These are phyloP conservation scores for Dromiciops gliroides DNA, from an alignment of 2,113 vertebrate species.

Conservation along the genomic window DNA sequence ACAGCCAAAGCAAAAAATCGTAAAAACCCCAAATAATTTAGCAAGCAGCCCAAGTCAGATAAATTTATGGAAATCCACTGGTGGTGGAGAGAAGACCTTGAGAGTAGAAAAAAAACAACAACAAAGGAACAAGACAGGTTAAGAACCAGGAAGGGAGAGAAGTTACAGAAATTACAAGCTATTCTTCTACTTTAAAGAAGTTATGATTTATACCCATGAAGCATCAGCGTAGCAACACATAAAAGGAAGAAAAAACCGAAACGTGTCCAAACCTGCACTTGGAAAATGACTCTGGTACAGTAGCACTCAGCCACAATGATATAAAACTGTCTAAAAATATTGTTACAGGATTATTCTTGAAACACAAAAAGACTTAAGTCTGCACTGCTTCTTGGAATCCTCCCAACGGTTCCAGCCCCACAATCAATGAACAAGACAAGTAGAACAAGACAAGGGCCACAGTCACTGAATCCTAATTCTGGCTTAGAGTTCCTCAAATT, in stretches of 20 bases:
- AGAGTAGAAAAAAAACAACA: conserved; percentile 64
- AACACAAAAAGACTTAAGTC: conserved; percentile 55
- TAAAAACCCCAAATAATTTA: conserved; percentile 60
- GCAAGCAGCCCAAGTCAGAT: conserved; percentile 65
- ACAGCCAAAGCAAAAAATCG: conserved; percentile 61
- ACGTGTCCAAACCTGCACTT: conserved; percentile 30
- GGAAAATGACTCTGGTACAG: conserved; percentile 59
- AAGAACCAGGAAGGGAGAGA: conserved; percentile 55
- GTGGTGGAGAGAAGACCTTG: conserved; percentile 49
- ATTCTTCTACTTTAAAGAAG: conserved; percentile 70
- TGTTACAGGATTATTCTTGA: conserved; percentile 72
- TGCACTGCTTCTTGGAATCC: conserved; percentile 67
- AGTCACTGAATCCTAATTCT: conserved; percentile 77
- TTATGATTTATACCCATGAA: conserved; percentile 65
- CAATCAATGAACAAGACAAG: conserved; percentile 72
- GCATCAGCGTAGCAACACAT: conserved; percentile 49
- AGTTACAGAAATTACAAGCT: conserved; percentile 76
- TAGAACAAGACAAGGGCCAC: conserved; percentile 67
- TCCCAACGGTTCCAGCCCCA: conserved; percentile 49
- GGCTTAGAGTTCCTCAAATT: conserved; percentile 73
- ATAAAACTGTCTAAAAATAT: conserved; percentile 70
- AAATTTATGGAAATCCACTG: conserved; percentile 70
- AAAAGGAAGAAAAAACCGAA: conserved; percentile 46
- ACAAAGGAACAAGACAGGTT: conserved; percentile 63
- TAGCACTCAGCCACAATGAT: conserved; percentile 57